Evolutionary conservation across 1,140 invertebrate species (phyloP), one percentile per base, ranked within the genome.

Genomic region (Coenobita brevimanus): DNA sequence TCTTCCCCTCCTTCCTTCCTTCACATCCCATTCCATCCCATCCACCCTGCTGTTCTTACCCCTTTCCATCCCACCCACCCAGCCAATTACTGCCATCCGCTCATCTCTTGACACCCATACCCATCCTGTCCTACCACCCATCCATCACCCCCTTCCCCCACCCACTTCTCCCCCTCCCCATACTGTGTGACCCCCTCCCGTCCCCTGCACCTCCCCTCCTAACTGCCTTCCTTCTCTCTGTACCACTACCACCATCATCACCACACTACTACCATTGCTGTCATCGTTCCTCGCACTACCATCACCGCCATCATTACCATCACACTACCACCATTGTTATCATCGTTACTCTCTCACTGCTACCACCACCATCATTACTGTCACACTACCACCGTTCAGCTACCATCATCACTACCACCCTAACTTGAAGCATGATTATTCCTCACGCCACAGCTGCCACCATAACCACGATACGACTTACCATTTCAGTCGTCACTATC

Each of bases 291-390:
- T n/a, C 17, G 6, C 62, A 67, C n/a, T n/a, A 67, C 62, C n/a
- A 67, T 6, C 62, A 67, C 62, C 62, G n/a, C n/a, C 62, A 67
- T 4, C n/a, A 67, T 6, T n/a, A 67, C n/a, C 62, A 67, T 30
- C n/a, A 67, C 62, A 67, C 62, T n/a, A 30, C 62, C 62, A 67
- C 62, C 62, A 67, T 30, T 24, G 21, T 57, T 21, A 57, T 21
- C 50, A 57, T 21, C 50, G 21, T 57, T 21, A 57, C 50, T 21
- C 50, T 21, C 8, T 21, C 50, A 57, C 50, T 21, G n/a, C 62
- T 30, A 67, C n/a, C 62, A 67, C 62, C n/a, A 67, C 62, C 62
- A 67, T n/a, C 62, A 67, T 30, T 24, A 67, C n/a, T 30, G n/a
- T n/a, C 62, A 21, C 62, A 67, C 62, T n/a, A 67, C 62, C 62